Evolutionary conservation across 2,113 vertebrate genomes (phyloP), one percentile per base, ranked within the genome.

Genomic region (Anoura caudifer): DNA sequence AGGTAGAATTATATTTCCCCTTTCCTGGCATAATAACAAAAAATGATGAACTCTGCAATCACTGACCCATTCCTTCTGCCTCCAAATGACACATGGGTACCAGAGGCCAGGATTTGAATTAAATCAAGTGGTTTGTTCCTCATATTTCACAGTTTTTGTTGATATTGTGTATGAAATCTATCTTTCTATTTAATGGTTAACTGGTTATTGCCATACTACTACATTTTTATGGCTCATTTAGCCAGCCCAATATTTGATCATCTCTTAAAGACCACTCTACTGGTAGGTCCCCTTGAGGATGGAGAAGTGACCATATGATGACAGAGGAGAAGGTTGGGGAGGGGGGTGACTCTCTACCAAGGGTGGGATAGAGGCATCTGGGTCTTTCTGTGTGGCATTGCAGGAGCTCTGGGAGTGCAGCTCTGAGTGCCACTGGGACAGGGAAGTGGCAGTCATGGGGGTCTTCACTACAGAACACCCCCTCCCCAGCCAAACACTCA

Each of bases 61-160:
- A 45, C 20, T n/a, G 24, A 41, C 76, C 19, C 24, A 13, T 45
- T n/a, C 12, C n/a, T 36, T 80, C n/a, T 63, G 67, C 36, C 24
- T 67, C 45, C 1, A 1, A 2, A 0, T 38, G n/a, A 33, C 6
- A 67, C 52, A 28, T 50, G 28, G 12, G 41, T 3, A 63, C 1
- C 11, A 15, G 56, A 91, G 75, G 24, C 38, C 15, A 56, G 22
- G 47, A 91, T 63, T 80, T 79, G 47, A 70, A 76, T 54, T 41
- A 69, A 50, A 72, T 33, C 8, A 1, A 1, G 1, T 43, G 76
- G 19, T 22, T 90, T 59, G 9, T 76, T 52, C 17, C 41, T 76
- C 41, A 61, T 15, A 87, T 16, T 75, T 86, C 75, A 17, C 17
- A 38, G 69, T n/a, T 87, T 87, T 63, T 81, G 52, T 76, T 59